Evolutionary conservation across 53 echinoderm and acorn worm species (phyloP).

Genomic region (Mesocentrotus franciscanus): DNA sequence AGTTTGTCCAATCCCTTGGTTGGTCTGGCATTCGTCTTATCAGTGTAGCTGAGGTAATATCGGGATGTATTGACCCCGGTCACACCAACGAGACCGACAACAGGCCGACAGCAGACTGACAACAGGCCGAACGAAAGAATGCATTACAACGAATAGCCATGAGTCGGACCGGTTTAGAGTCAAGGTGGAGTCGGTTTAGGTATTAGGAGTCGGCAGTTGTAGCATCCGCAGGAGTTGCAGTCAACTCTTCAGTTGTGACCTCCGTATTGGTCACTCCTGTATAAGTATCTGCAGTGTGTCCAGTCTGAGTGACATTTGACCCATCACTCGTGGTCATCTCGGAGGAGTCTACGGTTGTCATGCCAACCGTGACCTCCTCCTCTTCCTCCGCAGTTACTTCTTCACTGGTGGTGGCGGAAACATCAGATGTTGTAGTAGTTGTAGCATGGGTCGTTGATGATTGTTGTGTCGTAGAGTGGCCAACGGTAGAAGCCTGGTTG

Average conservation of each 20-base stretch:
- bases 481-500: neutral
- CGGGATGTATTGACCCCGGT: too few relatives aligned
- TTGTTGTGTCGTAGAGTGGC: neutral
- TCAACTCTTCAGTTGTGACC: neutral
- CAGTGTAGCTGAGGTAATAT: too few relatives aligned
- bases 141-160: too few relatives aligned
- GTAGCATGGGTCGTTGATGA: neutral
- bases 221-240: neutral
- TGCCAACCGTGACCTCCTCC: constrained; percentile 9
- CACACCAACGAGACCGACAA: too few relatives aligned
- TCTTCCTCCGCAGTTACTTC: neutral
- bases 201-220: neutral
- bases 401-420: neutral
- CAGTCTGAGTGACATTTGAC: neutral
- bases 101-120: too few relatives aligned
- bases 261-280: neutral
- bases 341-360: constrained; percentile 4
- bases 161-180: too few relatives aligned
- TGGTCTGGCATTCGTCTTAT: too few relatives aligned
- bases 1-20: too few relatives aligned
- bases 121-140: too few relatives aligned
- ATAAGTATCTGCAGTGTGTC: neutral
- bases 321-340: neutral
- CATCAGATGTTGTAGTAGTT: neutral
- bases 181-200: too few relatives aligned